Base-by-base conservation (phyloP, 35 echinoderm and acorn worm species). In the Apostichopus parvimensis region DNA sequence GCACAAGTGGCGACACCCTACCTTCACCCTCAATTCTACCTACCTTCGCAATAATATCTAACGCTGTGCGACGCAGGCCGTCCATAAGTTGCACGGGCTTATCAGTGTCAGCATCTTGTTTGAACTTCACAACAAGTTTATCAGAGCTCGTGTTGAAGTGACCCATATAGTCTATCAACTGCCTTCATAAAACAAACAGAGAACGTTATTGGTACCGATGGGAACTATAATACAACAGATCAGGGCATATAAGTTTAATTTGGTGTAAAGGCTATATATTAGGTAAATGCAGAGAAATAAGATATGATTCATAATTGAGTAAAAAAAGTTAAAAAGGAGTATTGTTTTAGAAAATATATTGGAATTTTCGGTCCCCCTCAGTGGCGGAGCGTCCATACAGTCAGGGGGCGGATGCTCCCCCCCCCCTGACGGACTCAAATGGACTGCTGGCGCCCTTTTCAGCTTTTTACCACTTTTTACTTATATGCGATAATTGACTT, bases 91-190 rank as follows among this genome's bases (percentile, higher is more conserved):
- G 13, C 71, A 73, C 71, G 21, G 71, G 21, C 21, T 73, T 73
- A 14, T 21, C 71, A 15, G 71, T 73, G 71, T 73, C 71, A 73
- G 71, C 71, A 73, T 73, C 71, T 21, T 73, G 13, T 21, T 15
- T 73, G 13, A 73, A 73, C 1, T 45, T 22, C 11, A 22, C 24
- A 22, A 80, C 78, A 12, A 80, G 78, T 80, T 80, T 80, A 25
- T 80, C 78, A 80, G 78, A 80, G 28, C 78, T 80, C 78, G 14
- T 25, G 28, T 80, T 80, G 78, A 80, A 25, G 78, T 80, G 26
- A 25, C 28, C 18, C 1, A 45, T 45, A 18, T n/a, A 25, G 78
- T 21, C 71, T 73, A 34, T 34, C 28, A 34, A 34, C 28, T 34
- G 28, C 28, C 28, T 34, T 34, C 28, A 34, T 53, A 52, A 17